These are phyloP conservation scores for Seriola quinqueradiata DNA, from an alignment of 2,113 vertebrate species.

Conservation along the genomic window DNA sequence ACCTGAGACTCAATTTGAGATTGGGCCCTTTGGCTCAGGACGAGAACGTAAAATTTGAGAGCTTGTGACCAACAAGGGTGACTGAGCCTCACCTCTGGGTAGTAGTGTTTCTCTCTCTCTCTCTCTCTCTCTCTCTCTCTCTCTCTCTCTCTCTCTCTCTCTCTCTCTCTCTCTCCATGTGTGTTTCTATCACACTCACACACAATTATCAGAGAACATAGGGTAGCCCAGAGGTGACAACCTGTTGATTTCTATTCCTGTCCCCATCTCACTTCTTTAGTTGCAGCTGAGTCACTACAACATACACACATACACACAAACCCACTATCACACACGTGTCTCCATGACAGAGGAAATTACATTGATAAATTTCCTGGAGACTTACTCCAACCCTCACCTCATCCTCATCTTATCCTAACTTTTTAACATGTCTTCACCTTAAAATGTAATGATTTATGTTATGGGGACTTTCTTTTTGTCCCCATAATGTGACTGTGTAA, in stretches of 20 bases:
- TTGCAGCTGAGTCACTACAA: constrained; percentile 39
- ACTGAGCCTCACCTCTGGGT: constrained; percentile 27
- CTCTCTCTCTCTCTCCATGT: not conserved
- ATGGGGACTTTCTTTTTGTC: too few species aligned
- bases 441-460: too few species aligned
- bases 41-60: constrained; percentile 18
- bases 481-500: too few species aligned
- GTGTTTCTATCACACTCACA: not conserved
- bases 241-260: constrained; percentile 49
- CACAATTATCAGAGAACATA: constrained; percentile 6
- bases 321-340: not conserved
- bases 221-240: constrained; percentile 32
- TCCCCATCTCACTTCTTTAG: constrained; percentile 28
- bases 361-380: too few species aligned
- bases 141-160: not conserved
- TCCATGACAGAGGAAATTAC: too few species aligned
- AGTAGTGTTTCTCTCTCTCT: not conserved
- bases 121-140: not conserved
- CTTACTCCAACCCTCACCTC: too few species aligned
- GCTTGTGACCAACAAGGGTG: constrained; percentile 37
- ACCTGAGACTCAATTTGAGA: constrained; percentile 9
- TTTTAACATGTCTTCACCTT: too few species aligned
- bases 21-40: constrained; percentile 23
- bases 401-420: too few species aligned
- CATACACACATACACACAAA: constrained; percentile 5